Conservation (phyloP, 2,888 invertebrate genomes). For the Morpho achilles region DNA sequence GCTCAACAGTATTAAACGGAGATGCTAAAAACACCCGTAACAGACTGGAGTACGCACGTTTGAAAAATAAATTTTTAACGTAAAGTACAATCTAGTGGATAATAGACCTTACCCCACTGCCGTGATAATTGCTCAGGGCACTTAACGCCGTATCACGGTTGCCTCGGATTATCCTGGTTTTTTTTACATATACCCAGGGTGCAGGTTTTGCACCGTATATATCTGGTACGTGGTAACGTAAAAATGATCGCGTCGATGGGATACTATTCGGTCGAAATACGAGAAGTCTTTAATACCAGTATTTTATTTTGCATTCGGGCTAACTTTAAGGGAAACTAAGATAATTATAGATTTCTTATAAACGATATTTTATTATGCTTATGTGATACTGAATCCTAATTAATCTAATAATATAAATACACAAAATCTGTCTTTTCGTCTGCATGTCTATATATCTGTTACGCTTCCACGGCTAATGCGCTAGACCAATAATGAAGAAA, state of each 20-base stretch:
- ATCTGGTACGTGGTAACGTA: slow-evolving; percentile 26
- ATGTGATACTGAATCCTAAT: too few species aligned
- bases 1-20: too few species aligned
- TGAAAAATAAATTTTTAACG: slow-evolving; percentile 4
- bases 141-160: slow-evolving; percentile 35
- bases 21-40: too few species aligned
- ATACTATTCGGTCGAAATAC: slow-evolving; percentile 19
- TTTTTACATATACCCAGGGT: slow-evolving; percentile 26
- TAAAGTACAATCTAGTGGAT: slow-evolving; percentile 14
- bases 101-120: slow-evolving; percentile 29
- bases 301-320: slow-evolving; percentile 5
- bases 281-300: slow-evolving; percentile 16
- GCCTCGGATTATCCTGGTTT: slow-evolving; percentile 32
- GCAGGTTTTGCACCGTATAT: slow-evolving; percentile 26
- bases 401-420: too few species aligned
- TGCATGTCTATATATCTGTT: too few species aligned
- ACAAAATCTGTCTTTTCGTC: too few species aligned
- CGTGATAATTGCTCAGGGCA: slow-evolving; percentile 40
- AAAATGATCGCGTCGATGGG: slow-evolving; percentile 20
- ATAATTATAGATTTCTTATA: too few species aligned
- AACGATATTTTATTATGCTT: too few species aligned
- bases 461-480: too few species aligned
- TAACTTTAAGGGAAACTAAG: too few species aligned
- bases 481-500: too few species aligned
- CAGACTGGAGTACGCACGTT: too few species aligned